A percentile compares a stretch with the other conserved stretches of the same genome.
Conservation (phyloP, 1,140 invertebrate species). For the Octopus bimaculoides region DNA sequence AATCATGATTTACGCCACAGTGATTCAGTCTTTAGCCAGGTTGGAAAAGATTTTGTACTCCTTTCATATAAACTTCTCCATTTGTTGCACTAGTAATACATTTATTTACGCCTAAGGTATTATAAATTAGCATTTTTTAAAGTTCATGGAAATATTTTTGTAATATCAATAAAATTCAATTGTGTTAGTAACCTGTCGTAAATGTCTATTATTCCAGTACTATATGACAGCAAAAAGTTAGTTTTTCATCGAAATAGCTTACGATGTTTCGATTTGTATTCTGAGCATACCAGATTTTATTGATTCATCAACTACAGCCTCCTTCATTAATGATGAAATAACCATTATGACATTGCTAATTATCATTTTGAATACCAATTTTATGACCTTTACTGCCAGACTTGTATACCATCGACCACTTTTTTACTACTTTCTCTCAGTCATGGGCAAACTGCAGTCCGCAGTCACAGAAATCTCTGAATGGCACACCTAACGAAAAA, state of each 20-base stretch:
- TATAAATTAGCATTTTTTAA: not conserved
- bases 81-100: not conserved
- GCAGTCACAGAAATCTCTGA: too few relatives aligned
- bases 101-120: not conserved
- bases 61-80: not conserved
- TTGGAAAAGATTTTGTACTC: not conserved
- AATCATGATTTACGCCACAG: not conserved
- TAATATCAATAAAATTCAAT: not conserved
- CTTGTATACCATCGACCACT: not conserved
- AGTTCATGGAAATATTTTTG: fast-evolving
- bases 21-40: not conserved
- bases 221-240: not conserved
- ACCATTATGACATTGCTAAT: not conserved
- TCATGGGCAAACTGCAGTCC: not conserved
- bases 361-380: conserved; percentile 4
- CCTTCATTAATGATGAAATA: conserved; percentile 7
- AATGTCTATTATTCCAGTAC: not conserved
- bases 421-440: conserved; percentile 1
- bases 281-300: not conserved
- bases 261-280: not conserved
- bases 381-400: conserved; percentile 4
- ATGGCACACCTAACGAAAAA: too few relatives aligned
- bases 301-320: conserved; percentile 3
- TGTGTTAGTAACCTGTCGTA: not conserved
- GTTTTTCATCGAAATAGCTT: conserved; percentile 4